These are phyloP conservation scores for Hyles lineata DNA, from an alignment of 2,888 invertebrate species.

Conservation along the genomic window DNA sequence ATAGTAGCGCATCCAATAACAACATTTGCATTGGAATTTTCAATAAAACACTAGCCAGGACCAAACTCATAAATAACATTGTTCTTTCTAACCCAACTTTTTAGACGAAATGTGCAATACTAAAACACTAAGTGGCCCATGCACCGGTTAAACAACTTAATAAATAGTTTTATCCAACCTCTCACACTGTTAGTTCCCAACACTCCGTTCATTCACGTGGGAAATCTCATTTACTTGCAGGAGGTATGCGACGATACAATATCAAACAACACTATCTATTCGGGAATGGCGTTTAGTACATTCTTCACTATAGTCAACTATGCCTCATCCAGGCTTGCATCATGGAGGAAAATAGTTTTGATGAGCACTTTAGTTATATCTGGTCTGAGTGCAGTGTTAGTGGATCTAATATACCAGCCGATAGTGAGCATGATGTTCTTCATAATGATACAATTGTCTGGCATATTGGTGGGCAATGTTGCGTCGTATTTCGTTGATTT, in stretches of 20 bases:
- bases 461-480: conserved; percentile 43
- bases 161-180: conserved; percentile 11
- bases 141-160: background rate
- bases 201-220: background rate
- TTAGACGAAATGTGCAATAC: background rate
- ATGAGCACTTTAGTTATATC: conserved; percentile 68
- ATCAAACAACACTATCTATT: conserved; percentile 80
- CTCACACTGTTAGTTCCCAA: background rate
- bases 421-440: conserved; percentile 45
- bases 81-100: conserved; percentile 3
- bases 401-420: conserved; percentile 60
- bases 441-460: conserved; percentile 43
- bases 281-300: conserved; percentile 84
- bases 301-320: conserved; percentile 82
- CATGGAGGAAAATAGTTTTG: conserved; percentile 75
- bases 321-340: conserved; percentile 65
- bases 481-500: conserved; percentile 48
- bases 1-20: no score
- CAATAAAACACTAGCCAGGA: background rate
- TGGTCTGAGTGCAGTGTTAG: conserved; percentile 75
- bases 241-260: conserved; percentile 67
- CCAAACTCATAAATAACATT: background rate
- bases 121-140: background rate
- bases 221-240: conserved; percentile 38
- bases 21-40: background rate